Conservation (phyloP, 2,888 invertebrate genomes). For the Heliconius hortense region DNA sequence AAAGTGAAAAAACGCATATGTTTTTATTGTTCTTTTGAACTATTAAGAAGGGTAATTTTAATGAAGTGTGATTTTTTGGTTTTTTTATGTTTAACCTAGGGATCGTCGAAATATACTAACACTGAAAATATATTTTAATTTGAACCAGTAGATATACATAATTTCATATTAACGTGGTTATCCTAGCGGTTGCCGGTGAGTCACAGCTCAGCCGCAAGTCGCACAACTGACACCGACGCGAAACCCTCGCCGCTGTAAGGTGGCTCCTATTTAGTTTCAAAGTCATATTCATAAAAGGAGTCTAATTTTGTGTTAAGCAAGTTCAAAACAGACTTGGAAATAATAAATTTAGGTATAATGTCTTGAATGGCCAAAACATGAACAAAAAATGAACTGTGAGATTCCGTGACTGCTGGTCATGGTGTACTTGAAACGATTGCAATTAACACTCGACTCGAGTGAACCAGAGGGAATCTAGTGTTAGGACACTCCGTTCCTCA, state of each 20-base stretch:
- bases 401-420: not conserved
- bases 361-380: not conserved
- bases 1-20: too few relatives aligned
- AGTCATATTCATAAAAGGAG: constrained; percentile 26
- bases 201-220: constrained; percentile 26
- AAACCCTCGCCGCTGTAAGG: constrained; percentile 32
- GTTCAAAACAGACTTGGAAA: not conserved
- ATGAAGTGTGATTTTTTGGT: too few relatives aligned
- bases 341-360: not conserved
- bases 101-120: too few relatives aligned
- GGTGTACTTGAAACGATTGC: too few relatives aligned
- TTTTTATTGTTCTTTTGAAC: too few relatives aligned
- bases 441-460: too few relatives aligned
- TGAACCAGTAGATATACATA: not conserved
- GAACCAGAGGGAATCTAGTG: too few relatives aligned
- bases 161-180: constrained; percentile 7
- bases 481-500: too few relatives aligned
- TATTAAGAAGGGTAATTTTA: too few relatives aligned
- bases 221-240: constrained; percentile 28
- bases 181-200: constrained; percentile 27
- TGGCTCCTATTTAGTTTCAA: constrained; percentile 29
- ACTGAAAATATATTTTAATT: too few relatives aligned
- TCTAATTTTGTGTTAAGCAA: constrained; percentile 11
- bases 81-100: too few relatives aligned
- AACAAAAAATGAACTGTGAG: not conserved